Conservation (phyloP, 2,113 vertebrate genomes). For the Mixornis gularis region DNA sequence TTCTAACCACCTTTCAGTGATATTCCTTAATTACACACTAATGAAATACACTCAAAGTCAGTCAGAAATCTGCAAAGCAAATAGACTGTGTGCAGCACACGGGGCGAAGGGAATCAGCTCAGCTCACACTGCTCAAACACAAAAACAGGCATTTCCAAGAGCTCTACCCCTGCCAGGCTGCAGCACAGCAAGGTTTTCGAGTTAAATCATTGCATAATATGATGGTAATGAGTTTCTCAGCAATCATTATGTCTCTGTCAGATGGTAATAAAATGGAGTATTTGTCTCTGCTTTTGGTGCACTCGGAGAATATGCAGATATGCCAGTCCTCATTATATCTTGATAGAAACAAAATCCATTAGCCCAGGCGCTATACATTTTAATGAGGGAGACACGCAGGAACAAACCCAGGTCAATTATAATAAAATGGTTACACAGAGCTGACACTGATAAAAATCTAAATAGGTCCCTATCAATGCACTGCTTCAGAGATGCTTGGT, state of each 20-base stretch:
- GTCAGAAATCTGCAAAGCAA: background rate
- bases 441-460: conserved; percentile 64
- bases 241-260: conserved; percentile 74
- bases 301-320: conserved; percentile 58
- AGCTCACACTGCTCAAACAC: background rate
- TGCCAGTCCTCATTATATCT: conserved; percentile 69
- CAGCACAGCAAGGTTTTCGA: conserved; percentile 35
- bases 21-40: background rate
- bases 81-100: background rate
- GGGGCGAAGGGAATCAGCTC: background rate
- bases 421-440: conserved; percentile 57
- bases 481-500: background rate
- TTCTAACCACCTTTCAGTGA: background rate
- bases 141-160: background rate
- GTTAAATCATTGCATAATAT: conserved; percentile 71
- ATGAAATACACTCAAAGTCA: background rate
- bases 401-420: conserved; percentile 68
- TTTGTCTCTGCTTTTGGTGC: conserved; percentile 57
- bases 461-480: conserved; percentile 31
- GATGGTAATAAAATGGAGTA: conserved; percentile 66
- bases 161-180: background rate
- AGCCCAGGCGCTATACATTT: conserved; percentile 62
- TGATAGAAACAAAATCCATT: conserved; percentile 72
- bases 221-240: conserved; percentile 71
- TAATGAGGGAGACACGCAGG: conserved; percentile 67